Percentiles rank a stretch among this genome's conserved stretches.
phyloP scores from a whole-genome alignment of 1,140 invertebrate species.

The Hetaerina americana region DNA sequence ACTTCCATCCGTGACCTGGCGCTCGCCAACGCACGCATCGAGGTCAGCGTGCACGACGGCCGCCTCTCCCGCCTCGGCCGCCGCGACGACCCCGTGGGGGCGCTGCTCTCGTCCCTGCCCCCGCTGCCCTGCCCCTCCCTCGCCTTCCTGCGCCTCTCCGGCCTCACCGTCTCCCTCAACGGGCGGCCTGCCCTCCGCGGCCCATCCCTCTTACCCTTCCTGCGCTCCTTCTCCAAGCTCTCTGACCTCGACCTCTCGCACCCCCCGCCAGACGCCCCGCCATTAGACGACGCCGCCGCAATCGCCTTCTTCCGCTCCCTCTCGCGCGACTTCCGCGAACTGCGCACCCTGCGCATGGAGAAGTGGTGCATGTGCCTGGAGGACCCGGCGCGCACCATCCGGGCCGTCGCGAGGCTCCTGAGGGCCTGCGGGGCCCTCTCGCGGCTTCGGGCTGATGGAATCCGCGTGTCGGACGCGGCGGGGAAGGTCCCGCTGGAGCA shows the following conservation, averaged over 20 bases:
- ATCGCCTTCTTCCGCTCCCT: slow-evolving; percentile 30
- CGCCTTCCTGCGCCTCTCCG: slow-evolving; percentile 34
- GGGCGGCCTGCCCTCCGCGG: slow-evolving; percentile 34
- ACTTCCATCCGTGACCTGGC: slow-evolving; percentile 33
- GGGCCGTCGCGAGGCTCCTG: slow-evolving; percentile 29
- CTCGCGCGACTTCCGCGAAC: slow-evolving; percentile 25
- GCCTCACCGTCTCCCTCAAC: slow-evolving; percentile 35
- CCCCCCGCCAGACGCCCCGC: slow-evolving; percentile 26
- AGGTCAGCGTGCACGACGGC: slow-evolving; percentile 31
- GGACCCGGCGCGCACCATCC: slow-evolving; percentile 30
- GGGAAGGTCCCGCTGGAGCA: slow-evolving; percentile 28
- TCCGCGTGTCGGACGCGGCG: slow-evolving; percentile 28
- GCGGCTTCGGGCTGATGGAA: slow-evolving; percentile 26
- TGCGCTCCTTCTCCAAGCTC: slow-evolving; percentile 33
- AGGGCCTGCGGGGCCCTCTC: slow-evolving; percentile 26
- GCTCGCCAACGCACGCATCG: slow-evolving; percentile 31
- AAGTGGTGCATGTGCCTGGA: slow-evolving; percentile 32
- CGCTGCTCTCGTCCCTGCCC: slow-evolving; percentile 26
- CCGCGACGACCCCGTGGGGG: slow-evolving; percentile 28
- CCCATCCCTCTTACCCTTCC: slow-evolving; percentile 33
- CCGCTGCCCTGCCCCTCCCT: slow-evolving; percentile 27
- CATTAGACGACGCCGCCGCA: slow-evolving; percentile 33
- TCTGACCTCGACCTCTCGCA: slow-evolving; percentile 36
- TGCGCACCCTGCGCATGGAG: slow-evolving; percentile 30
- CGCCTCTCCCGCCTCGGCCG: slow-evolving; percentile 28